Conservation (phyloP, 2,113 vertebrate genomes). For the Passer domesticus region DNA sequence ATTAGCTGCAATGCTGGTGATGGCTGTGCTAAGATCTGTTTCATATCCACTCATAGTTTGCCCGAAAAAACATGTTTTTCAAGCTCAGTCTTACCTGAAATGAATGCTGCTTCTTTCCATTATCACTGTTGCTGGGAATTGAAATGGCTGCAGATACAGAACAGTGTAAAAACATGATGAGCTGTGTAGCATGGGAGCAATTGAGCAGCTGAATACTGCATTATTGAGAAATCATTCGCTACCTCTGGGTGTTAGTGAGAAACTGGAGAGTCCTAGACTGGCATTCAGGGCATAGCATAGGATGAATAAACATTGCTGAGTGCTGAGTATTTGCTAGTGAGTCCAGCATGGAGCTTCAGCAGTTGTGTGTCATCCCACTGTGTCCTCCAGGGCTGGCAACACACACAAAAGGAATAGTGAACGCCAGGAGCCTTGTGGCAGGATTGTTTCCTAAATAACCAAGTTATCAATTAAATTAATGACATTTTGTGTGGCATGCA, state of each 20-base stretch:
- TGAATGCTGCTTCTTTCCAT: slow-evolving; percentile 3
- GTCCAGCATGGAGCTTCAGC: not conserved
- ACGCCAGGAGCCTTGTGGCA: not conserved
- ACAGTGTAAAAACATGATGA: not conserved
- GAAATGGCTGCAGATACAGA: slow-evolving; percentile 49
- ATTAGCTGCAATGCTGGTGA: not conserved
- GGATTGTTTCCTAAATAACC: slow-evolving; percentile 8
- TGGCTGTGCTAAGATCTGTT: not conserved
- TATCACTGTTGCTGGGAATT: not conserved
- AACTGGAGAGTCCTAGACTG: slow-evolving; percentile 28
- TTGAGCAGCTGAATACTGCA: slow-evolving; percentile 30
- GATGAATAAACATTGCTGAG: slow-evolving; percentile 24
- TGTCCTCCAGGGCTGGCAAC: not conserved
- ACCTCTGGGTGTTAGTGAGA: slow-evolving; percentile 44
- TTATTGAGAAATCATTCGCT: slow-evolving; percentile 50
- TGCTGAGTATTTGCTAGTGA: not conserved
- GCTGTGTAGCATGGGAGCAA: slow-evolving; percentile 24
- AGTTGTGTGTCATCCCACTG: not conserved
- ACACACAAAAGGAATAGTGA: not conserved
- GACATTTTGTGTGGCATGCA: not conserved
- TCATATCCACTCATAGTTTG: not conserved
- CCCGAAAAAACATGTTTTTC: not conserved
- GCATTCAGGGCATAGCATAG: slow-evolving; percentile 23
- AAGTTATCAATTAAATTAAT: slow-evolving; percentile 17
- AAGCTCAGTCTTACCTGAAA: not conserved